These are phyloP conservation scores for Chelon labrosus DNA, from an alignment of 2,797 vertebrate genomes.

Conservation along the genomic window DNA sequence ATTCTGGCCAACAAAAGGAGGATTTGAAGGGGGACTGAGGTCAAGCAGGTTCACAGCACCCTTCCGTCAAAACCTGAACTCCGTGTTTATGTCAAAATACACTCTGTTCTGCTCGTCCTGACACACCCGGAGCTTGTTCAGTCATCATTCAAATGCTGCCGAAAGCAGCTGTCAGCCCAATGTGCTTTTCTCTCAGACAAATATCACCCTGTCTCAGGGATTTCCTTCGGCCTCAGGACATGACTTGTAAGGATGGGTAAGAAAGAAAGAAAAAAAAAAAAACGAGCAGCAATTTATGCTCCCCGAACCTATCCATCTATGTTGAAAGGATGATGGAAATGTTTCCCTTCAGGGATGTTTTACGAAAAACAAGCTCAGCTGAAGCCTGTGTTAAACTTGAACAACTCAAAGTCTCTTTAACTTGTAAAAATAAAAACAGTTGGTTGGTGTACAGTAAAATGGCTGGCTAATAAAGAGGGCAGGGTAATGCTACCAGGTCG, in stretches of 20 bases:
- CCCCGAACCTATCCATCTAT: slow-evolving; percentile 9
- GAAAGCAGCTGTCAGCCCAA: slow-evolving; percentile 56
- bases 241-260: slow-evolving; percentile 15
- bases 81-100: slow-evolving; percentile 67
- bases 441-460: background rate
- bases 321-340: slow-evolving; percentile 15
- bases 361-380: slow-evolving; percentile 2
- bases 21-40: slow-evolving; percentile 18
- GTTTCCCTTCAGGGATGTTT: background rate
- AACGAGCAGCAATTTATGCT: slow-evolving; percentile 22
- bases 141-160: slow-evolving; percentile 48
- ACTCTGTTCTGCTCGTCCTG: slow-evolving; percentile 27
- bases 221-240: slow-evolving; percentile 62
- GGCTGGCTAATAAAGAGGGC: background rate
- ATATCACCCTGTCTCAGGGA: slow-evolving; percentile 45
- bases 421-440: background rate
- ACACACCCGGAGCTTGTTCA: slow-evolving; percentile 39
- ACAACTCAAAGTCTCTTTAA: background rate
- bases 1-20: slow-evolving; percentile 12
- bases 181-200: slow-evolving; percentile 36
- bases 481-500: background rate
- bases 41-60: slow-evolving; percentile 50
- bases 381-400: background rate
- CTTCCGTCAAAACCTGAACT: slow-evolving; percentile 34
- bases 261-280: slow-evolving; percentile 11